Evolutionary conservation across 2,797 vertebrate genomes (phyloP), one percentile per base, ranked within the genome.

Genomic region (Gouania willdenowi): DNA sequence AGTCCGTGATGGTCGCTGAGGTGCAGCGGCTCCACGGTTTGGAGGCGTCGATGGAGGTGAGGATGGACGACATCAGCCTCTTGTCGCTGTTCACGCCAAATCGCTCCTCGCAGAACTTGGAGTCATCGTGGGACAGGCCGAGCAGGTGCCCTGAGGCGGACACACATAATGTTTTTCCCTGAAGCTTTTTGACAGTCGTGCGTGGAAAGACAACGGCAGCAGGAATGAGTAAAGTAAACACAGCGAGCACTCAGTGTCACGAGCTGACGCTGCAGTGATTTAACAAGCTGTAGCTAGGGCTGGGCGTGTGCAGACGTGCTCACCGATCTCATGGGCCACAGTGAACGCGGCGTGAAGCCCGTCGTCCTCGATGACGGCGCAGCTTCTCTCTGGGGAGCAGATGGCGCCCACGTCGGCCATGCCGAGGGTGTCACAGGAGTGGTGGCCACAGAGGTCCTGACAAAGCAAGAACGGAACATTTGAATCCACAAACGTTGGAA

Each of bases 361-460:
- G 39, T 99, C 97, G 32, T 99, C 97, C 79, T 99, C 97, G 55
- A 99, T 97, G 82, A 99, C 92, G 0, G 97, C 95, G 40, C 97
- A 99, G 92, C 95, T 98, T 78, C 97, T 91, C 87, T 97, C 94
- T 0, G 94, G 93, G 34, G 94, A 92, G 83, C 97, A 99, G 88
- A 99, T 90, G 74, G 97, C 99, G 60, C 97, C 95, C 39, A 99
- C 95, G 71, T 99, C 97, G 39, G 97, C 95, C 97, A 98, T 99
- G 80, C 95, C 97, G 83, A 99, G 91, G 39, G 97, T 99, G 85
- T 99, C 97, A 18, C 97, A 99, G 47, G 95, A 98, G 87, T 99
- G 95, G 80, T 98, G 94, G 67, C 97, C 97, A 47, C 97, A 99
- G 72, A 99, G 91, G 86, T 99, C 94, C 97, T 99, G 86, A n/a